Conservation (phyloP, 2,113 vertebrate species). For the Butorides virescens region DNA sequence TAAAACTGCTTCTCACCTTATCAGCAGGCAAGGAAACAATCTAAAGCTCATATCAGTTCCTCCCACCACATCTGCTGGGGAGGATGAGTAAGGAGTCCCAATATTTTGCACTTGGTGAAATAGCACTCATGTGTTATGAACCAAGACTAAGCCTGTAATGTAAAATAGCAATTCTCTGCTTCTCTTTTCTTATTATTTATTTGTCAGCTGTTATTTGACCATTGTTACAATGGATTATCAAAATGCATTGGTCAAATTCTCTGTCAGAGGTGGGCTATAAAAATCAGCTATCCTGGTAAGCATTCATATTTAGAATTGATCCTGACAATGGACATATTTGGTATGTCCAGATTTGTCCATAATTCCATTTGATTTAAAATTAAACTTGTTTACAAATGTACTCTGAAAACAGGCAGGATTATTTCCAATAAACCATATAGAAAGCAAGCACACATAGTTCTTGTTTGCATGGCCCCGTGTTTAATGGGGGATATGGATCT, state of each 20-base stretch:
- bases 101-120: not conserved
- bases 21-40: not conserved
- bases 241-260: not conserved
- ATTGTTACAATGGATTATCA: not conserved
- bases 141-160: not conserved
- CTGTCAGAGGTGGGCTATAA: not conserved
- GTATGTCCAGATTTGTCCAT: not conserved
- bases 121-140: not conserved
- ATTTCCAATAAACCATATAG: not conserved
- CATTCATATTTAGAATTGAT: not conserved
- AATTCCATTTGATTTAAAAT: not conserved
- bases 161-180: not conserved
- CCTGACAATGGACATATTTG: not conserved
- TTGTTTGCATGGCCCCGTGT: not conserved
- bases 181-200: conserved; percentile 2
- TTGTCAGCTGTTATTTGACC: not conserved
- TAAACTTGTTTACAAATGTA: not conserved
- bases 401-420: not conserved
- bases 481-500: not conserved
- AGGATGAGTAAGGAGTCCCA: not conserved
- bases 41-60: not conserved
- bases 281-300: not conserved
- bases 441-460: not conserved
- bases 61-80: not conserved
- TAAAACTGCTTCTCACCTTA: not conserved